These are phyloP conservation scores for Corythoichthys haematopterus DNA, from an alignment of 2,113 vertebrate genomes.

Conservation along the genomic window DNA sequence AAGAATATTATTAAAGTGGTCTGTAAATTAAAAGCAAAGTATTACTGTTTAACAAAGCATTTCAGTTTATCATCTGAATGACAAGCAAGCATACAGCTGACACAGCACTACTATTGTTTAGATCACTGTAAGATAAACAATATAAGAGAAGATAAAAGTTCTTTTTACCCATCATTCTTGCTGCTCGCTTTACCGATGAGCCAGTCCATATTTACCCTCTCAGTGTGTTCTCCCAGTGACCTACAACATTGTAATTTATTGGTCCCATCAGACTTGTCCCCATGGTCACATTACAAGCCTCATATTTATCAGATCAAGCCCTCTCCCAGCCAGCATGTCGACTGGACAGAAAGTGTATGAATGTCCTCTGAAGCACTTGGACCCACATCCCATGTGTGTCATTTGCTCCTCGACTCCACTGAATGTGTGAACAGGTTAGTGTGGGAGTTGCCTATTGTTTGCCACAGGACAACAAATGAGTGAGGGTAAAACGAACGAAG, in stretches of 20 bases:
- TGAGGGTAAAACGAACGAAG: conserved; percentile 66
- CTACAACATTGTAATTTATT: conserved; percentile 58
- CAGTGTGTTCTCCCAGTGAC: conserved; percentile 57
- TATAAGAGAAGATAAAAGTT: conserved; percentile 45
- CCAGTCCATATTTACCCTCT: conserved; percentile 68
- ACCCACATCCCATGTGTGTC: conserved; percentile 26
- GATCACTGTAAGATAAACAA: conserved; percentile 33
- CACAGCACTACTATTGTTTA: conserved; percentile 6
- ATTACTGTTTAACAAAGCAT: not conserved
- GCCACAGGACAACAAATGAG: conserved; percentile 55
- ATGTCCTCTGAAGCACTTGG: not conserved
- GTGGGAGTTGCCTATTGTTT: conserved; percentile 50
- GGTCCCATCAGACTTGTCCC: conserved; percentile 63
- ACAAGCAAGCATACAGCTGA: not conserved
- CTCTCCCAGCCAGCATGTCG: conserved; percentile 39
- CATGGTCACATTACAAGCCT: conserved; percentile 64
- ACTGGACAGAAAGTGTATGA: conserved; percentile 25
- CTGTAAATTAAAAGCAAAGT: not conserved
- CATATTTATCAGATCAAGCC: conserved; percentile 66
- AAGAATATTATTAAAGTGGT: not conserved
- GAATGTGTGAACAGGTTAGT: conserved; percentile 8
- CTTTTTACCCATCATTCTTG: conserved; percentile 58
- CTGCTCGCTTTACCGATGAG: conserved; percentile 59
- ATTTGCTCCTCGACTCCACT: conserved; percentile 27
- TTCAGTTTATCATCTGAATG: not conserved